Conservation (phyloP, 2,888 invertebrate species). For the Nomada fabriciana region DNA sequence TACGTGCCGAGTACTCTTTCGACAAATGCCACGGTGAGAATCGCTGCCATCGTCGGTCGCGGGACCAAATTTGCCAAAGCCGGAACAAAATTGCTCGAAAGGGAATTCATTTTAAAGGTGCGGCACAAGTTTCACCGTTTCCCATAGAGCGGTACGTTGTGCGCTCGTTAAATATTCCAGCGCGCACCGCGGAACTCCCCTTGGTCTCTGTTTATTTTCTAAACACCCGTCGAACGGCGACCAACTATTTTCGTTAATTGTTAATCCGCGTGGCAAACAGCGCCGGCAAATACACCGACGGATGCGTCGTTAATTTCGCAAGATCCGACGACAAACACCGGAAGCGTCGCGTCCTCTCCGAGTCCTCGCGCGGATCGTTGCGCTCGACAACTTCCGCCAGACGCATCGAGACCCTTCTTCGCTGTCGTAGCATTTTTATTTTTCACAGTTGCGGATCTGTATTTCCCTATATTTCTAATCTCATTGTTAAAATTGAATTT, state of each 20-base stretch:
- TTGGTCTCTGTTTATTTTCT: conserved; percentile 41
- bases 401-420: too few species aligned
- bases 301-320: conserved; percentile 33
- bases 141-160: background rate
- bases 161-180: conserved; percentile 54
- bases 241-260: conserved; percentile 59
- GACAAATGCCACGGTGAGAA: background rate
- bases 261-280: conserved; percentile 51
- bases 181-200: background rate
- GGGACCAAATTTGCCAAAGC: too few species aligned
- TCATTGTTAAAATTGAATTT: too few species aligned
- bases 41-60: too few species aligned
- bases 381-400: background rate
- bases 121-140: too few species aligned
- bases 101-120: conserved; percentile 4
- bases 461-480: too few species aligned
- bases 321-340: conserved; percentile 9
- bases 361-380: background rate
- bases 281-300: conserved; percentile 23
- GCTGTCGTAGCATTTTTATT: too few species aligned
- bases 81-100: background rate
- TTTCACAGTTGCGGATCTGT: too few species aligned
- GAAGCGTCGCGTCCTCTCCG: background rate
- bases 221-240: conserved; percentile 36
- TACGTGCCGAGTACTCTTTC: background rate